These are phyloP conservation scores for Cygnus atratus DNA, from an alignment of 2,113 vertebrate genomes.

Conservation along the genomic window DNA sequence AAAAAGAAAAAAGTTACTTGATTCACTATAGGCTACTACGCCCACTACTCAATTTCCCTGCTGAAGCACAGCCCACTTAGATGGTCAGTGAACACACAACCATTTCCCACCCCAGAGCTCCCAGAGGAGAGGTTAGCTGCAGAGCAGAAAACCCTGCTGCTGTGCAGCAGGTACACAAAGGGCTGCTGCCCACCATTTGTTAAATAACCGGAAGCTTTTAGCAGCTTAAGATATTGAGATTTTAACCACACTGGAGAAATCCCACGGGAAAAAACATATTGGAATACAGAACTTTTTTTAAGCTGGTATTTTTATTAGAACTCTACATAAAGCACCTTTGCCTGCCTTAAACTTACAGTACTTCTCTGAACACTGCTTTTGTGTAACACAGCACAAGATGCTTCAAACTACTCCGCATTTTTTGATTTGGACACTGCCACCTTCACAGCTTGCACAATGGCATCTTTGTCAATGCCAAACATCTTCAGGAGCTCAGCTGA, in stretches of 20 bases:
- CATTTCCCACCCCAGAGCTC: neutral
- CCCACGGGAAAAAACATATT: neutral
- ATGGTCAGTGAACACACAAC: neutral
- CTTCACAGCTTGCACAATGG: slow-evolving; percentile 85
- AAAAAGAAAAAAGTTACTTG: neutral
- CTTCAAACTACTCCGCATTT: slow-evolving; percentile 80
- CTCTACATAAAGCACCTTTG: slow-evolving; percentile 57
- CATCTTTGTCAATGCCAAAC: slow-evolving; percentile 91
- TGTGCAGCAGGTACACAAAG: neutral
- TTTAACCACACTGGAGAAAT: neutral
- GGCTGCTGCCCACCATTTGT: neutral
- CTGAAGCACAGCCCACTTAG: too few species aligned
- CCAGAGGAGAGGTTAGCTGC: neutral
- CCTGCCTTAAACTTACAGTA: slow-evolving; percentile 44
- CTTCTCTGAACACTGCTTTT: neutral
- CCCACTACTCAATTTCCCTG: neutral
- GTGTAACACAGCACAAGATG: neutral
- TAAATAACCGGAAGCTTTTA: neutral
- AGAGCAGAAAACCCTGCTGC: neutral
- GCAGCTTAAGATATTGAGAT: neutral
- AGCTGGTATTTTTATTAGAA: slow-evolving; percentile 72
- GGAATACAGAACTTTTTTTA: neutral
- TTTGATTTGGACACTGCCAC: slow-evolving; percentile 82
- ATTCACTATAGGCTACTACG: neutral
- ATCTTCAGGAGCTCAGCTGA: slow-evolving; percentile 89